Conservation (phyloP, 2,888 invertebrate species). For the Cantharis nigra region DNA sequence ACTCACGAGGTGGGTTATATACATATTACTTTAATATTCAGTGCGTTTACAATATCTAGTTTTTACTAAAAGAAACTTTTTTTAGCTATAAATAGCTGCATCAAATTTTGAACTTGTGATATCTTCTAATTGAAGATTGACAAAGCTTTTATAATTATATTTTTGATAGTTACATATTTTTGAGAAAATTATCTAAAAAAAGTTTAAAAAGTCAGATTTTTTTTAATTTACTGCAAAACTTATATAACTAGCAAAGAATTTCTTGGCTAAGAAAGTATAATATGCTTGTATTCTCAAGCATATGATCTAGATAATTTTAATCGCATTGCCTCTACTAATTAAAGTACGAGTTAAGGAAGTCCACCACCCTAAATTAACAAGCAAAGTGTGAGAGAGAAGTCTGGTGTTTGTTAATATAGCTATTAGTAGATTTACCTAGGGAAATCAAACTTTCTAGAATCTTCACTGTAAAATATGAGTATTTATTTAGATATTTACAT, state of each 20-base stretch:
- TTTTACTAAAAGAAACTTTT: background rate
- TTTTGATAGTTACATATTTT: background rate
- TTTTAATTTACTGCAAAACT: background rate
- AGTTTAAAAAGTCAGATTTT: background rate
- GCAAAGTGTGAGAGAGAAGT: slow-evolving; percentile 17
- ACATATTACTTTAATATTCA: background rate
- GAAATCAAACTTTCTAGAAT: slow-evolving; percentile 24
- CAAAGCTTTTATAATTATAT: background rate
- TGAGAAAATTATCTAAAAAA: background rate
- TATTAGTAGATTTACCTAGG: slow-evolving; percentile 24
- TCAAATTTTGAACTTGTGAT: background rate
- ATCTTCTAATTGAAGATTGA: background rate
- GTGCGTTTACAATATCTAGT: background rate
- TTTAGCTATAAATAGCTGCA: too few species aligned
- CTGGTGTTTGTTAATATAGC: slow-evolving; percentile 22
- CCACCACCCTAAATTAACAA: slow-evolving; percentile 30
- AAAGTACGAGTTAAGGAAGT: slow-evolving; percentile 30
- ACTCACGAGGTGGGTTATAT: background rate
- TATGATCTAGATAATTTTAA: slow-evolving; percentile 30
- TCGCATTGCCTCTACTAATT: slow-evolving; percentile 29
- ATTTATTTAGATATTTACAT: slow-evolving; percentile 20
- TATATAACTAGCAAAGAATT: background rate
- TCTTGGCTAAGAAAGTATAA: background rate
- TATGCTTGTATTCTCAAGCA: background rate
- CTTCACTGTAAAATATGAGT: slow-evolving; percentile 19